Evolutionary conservation across 2,797 vertebrate species (phyloP), one percentile per base, ranked within the genome.

Genomic region (Falco novaeseelandiae): DNA sequence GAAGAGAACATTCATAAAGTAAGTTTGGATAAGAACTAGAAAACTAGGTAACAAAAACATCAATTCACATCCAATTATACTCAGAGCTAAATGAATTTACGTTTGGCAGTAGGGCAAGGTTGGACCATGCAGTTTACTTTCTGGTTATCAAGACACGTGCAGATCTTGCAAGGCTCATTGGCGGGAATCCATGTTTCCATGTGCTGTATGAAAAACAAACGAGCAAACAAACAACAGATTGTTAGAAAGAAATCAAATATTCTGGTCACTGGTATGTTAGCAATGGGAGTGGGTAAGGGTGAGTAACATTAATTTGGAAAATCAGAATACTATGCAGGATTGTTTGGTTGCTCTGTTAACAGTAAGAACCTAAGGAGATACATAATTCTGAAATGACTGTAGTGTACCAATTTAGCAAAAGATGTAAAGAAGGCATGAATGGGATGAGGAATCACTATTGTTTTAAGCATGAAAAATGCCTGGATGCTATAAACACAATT

Each of bases 121-220:
- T 98, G 98, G 8, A 93, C 74, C 0, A 98, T 99, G 96, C 99
- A 99, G 98, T 99, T 99, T 84, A 99, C 97, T 77, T 61, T 98
- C 95, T 98, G 98, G 58, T 98, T 98, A 12, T 99, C 98, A 15
- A 99, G 97, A 96, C 99, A 99, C 1, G 97, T 98, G 96, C 99
- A 99, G 96, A 99, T 98, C 92, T 98, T 97, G 95, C 99, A 99
- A n/a, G 99, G 99, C 80, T 99, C 98, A 4, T 98, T 97, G 26
- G 98, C 84, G 0, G 99, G 98, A 78, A 99, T 98, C 99, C 99
- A 99, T 7, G 98, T 99, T 91, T 99, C 99, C 98, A 99, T 97
- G 89, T 98, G 98, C 99, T 99, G 96, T 44, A 71, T 5, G 9
- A 44, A 58, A 38, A 38, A 36, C 36, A 36, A 36, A 36, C 36